Evolutionary conservation across 2,797 vertebrate species (phyloP).

Genomic region (Uromys caudimaculatus): DNA sequence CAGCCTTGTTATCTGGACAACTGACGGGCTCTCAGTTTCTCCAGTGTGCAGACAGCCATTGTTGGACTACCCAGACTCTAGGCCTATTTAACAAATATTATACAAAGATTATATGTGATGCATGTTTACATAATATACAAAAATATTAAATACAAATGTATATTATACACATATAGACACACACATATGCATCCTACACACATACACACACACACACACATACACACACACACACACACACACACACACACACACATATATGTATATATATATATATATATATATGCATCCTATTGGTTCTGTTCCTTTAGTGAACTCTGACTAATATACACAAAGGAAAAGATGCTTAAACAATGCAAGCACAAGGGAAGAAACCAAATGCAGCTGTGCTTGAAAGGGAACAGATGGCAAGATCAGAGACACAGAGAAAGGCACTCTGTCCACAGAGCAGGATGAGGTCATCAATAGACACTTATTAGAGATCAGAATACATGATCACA

Average conservation of each 20-base stretch:
- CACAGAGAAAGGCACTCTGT: neutral
- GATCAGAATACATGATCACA: neutral
- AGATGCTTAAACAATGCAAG: neutral
- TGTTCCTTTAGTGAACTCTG: neutral
- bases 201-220: no score
- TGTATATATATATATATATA: no score
- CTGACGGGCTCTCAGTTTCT: neutral
- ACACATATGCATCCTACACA: no score
- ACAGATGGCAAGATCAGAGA: neutral
- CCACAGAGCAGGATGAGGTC: neutral
- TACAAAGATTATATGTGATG: neutral
- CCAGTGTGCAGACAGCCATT: neutral
- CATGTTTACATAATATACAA: neutral
- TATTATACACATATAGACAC: neutral
- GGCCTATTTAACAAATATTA: neutral
- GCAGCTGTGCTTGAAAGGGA: neutral
- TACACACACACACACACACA: no score
- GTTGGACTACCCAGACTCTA: neutral
- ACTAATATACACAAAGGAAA: neutral
- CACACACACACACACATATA: neutral
- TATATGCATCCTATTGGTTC: neutral
- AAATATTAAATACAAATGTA: neutral
- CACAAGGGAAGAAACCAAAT: neutral
- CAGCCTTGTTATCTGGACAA: neutral
- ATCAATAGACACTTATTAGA: neutral